Evolutionary conservation across 1,140 invertebrate genomes (phyloP), one percentile per base, ranked within the genome.

Genomic region (Bombus superbus): DNA sequence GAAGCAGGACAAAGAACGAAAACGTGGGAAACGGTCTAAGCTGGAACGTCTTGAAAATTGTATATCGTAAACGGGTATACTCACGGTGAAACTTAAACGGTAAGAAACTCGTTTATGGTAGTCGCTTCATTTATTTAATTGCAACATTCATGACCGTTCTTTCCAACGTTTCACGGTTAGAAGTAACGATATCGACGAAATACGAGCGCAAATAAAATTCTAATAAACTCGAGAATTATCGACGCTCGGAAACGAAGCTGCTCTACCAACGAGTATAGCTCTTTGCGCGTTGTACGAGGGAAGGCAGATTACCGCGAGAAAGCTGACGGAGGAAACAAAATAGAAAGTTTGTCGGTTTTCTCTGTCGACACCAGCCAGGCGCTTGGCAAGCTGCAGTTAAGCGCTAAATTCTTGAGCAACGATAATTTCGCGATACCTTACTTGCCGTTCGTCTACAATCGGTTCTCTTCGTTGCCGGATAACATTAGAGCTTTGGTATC

Each of bases 401-500:
- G 68, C 80, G 72, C 72, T 87, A 88, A 92, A 93, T 92, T 88
- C 80, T 75, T 66, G 87, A 89, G 79, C 90, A 91, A 92, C 90
- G 90, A 92, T 93, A 92, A 93, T 93, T 92, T 82, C 87, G 81
- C 91, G 86, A 92, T 92, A 88, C 91, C 80, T 62, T 81, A 68
- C 81, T 86, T 62, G 32, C 74, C 75, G 71, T 81, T 87, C 81
- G 80, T 84, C 75, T 64, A 71, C 85, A 73, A 85, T 18, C 42
- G 79, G 81, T 86, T 88, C 87, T 87, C 88, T 73, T 87, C 88
- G 87, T 90, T 92, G 89, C 91, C 87, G 90, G 89, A 91, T 93
- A 93, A 92, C 90, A 92, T 94, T 94, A 93, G 83, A 91, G 90
- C 84, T 86, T 92, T 94, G 93, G 91, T 92, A 76, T 75, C 73